Conservation (phyloP, 2,113 vertebrate species). For the Pseudorectes ferrugineus region DNA sequence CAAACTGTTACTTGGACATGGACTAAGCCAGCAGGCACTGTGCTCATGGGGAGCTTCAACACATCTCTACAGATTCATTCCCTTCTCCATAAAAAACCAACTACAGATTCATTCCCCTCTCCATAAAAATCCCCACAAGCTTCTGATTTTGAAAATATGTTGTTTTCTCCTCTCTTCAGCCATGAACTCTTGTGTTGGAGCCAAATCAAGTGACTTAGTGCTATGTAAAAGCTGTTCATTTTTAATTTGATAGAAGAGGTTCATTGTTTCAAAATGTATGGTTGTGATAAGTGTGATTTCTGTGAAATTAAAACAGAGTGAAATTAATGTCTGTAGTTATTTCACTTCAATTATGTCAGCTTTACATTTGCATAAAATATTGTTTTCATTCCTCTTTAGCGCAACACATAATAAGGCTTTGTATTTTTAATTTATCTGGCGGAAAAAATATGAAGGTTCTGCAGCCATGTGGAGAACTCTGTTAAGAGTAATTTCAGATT, state of each 20-base stretch:
- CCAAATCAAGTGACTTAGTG: neutral
- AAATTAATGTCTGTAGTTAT: conserved; percentile 35
- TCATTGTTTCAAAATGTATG: neutral
- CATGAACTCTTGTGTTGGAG: neutral
- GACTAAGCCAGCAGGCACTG: neutral
- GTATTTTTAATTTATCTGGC: conserved; percentile 30
- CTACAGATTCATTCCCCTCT: neutral
- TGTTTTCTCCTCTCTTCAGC: neutral
- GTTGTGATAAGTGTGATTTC: conserved; percentile 9
- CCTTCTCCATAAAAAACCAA: neutral
- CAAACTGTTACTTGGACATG: rapidly evolving
- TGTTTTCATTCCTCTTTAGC: conserved; percentile 24
- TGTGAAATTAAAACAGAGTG: conserved; percentile 9
- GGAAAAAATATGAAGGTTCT: neutral
- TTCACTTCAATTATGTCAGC: conserved; percentile 48
- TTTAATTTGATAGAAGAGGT: conserved; percentile 7
- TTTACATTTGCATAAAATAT: conserved; percentile 51
- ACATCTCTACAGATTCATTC: neutral
- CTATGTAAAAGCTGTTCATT: neutral
- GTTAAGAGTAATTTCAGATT: neutral
- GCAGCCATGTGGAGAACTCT: neutral
- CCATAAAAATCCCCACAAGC: neutral
- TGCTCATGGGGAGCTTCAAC: neutral
- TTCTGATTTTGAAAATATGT: neutral
- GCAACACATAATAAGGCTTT: neutral